Percentiles rank a stretch among this genome's conserved stretches.
phyloP scores from a whole-genome alignment of 2,888 invertebrate genomes.

The Diadromus collaris region DNA sequence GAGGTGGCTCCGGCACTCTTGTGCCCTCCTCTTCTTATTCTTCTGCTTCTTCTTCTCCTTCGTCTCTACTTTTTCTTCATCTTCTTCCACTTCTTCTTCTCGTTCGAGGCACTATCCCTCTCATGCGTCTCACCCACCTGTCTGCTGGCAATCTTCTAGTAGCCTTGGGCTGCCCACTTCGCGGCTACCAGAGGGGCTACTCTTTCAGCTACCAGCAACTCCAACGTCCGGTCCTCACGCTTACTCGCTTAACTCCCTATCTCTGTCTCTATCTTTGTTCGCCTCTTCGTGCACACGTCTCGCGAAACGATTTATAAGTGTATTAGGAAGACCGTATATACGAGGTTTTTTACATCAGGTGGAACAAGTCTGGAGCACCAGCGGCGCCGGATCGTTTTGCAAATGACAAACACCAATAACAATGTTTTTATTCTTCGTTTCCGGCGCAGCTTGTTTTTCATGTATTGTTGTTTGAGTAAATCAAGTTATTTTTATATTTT shows the following conservation, averaged over 20 bases:
- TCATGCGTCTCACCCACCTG: slow-evolving; percentile 78
- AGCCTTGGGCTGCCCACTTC: slow-evolving; percentile 79
- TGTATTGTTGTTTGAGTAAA: no score
- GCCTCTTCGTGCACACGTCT: slow-evolving; percentile 35
- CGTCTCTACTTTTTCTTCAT: slow-evolving; percentile 50
- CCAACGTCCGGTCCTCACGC: slow-evolving; percentile 69
- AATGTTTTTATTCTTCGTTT: no score
- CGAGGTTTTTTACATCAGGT: background rate
- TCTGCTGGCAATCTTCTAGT: slow-evolving; percentile 80
- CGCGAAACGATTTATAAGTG: slow-evolving; percentile 11
- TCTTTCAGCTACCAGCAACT: slow-evolving; percentile 76
- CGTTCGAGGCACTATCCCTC: slow-evolving; percentile 70
- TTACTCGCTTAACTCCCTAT: slow-evolving; percentile 55
- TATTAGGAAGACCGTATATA: slow-evolving; percentile 19
- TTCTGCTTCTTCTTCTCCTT: slow-evolving; percentile 52
- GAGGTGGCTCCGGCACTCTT: slow-evolving; percentile 52
- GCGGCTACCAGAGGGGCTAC: slow-evolving; percentile 79
- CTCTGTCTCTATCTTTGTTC: slow-evolving; percentile 38
- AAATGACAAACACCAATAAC: no score
- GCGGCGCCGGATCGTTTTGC: no score
- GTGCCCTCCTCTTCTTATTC: slow-evolving; percentile 53
- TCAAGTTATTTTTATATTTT: no score
- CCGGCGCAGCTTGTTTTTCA: no score
- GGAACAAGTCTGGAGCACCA: background rate
- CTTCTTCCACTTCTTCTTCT: slow-evolving; percentile 29